Base-by-base conservation (phyloP, 1,140 invertebrate genomes). In the Dinothrombium tinctorium region DNA sequence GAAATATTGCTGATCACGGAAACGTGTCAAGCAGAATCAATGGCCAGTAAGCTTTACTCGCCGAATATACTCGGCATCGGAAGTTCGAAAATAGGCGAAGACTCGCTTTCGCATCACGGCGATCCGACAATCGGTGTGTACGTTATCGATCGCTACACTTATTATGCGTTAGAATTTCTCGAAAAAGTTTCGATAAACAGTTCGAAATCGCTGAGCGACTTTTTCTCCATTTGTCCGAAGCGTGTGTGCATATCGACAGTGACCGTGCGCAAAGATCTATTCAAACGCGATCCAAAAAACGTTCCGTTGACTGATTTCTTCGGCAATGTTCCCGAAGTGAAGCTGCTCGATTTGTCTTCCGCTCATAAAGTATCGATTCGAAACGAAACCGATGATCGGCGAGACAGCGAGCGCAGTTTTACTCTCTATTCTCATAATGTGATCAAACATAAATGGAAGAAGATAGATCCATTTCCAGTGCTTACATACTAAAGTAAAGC, bases 1-100 rank as follows among this genome's bases (percentile, higher is more conserved):
- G 89, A 99, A 62, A 74, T 98, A 47, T 80, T 99, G 47, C 90
- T 95, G 53, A 92, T 99, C 65, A 84, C 96, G 46, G 94, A 99
- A 57, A 98, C 92, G 21, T 99, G 94, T 54, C 92, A 98, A 64
- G 90, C 90, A 17, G 87, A 89, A 40, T 96, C 90, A 1, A 89
- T 99, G 76, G 96, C 90, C 60, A 76, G 89, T 53, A 81, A 81
- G 51, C 87, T 99, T 58, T 94, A 92, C 57, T 96, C 90, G 9
- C 92, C 92, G 12, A 96, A 98, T 61, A 89, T 99, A 50, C 60
- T 99, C 41, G 84, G 86, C 24, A 81, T 96, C 21, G 89, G 84
- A 19, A 94, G 86, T 50, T 95, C 87, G 66, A 66, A 90, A 50
- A 84, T 95, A 24, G 90, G 89, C 12, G 89, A 99, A 66, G 94